Evolutionary conservation across 2,797 vertebrate species (phyloP).

Genomic region (Melopsittacus undulatus): DNA sequence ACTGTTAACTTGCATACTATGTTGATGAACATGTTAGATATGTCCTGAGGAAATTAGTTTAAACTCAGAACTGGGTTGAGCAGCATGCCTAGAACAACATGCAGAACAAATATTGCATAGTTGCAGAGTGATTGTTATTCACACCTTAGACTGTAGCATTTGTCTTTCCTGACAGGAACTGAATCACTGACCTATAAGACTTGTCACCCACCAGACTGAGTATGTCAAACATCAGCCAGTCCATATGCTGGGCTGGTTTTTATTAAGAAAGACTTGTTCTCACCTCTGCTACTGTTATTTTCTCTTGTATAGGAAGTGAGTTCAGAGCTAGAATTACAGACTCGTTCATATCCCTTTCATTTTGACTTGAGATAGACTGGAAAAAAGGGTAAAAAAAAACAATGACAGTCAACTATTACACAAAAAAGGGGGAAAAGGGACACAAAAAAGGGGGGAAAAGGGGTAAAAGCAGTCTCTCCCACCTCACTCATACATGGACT

Average conservation of each 20-base stretch:
- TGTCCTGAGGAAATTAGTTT: background rate
- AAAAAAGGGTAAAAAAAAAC: background rate
- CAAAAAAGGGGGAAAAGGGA: rapidly evolving
- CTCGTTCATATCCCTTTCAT: conserved; percentile 25
- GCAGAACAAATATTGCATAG: background rate
- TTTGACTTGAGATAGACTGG: conserved; percentile 60
- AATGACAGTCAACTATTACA: background rate
- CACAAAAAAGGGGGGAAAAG: rapidly evolving
- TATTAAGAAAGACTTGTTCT: conserved; percentile 6
- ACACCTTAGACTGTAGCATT: background rate
- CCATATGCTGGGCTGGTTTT: background rate
- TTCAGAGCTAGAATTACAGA: conserved; percentile 55
- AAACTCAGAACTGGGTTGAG: background rate
- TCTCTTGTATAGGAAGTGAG: conserved; percentile 65
- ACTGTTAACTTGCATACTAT: background rate
- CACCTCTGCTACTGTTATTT: conserved; percentile 64
- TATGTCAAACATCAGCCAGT: background rate
- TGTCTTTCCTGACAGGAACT: rapidly evolving
- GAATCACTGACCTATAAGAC: background rate
- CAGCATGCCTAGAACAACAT: background rate
- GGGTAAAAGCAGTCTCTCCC: background rate
- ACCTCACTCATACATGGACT: background rate
- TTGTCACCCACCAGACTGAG: background rate
- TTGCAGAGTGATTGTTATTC: background rate
- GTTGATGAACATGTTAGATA: background rate